Evolutionary conservation across 2,797 vertebrate genomes (phyloP), one percentile per base, ranked within the genome.

Genomic region (Gephyroberyx darwinii): DNA sequence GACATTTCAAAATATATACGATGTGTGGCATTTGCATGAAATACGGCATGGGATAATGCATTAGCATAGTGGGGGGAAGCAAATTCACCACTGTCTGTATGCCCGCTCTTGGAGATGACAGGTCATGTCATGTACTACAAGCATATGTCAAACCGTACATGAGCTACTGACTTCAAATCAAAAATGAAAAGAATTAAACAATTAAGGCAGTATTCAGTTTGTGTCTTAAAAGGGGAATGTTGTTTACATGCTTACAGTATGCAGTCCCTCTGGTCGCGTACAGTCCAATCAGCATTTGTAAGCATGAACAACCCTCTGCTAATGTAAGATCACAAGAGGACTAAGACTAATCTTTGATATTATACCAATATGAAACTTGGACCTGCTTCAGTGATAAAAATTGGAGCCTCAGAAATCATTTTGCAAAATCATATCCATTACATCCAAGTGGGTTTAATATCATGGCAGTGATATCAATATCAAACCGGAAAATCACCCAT

Each of bases 11-110:
- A 85, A 88, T 74, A 84, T 71, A 78, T 22, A 26, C 26, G 41
- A 84, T 69, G 75, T 82, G 76, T 87, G 58, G 48, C 57, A 88
- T 88, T 89, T 86, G 79, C 83, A 86, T 88, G 68, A 82, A 86
- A 83, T 80, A 71, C 33, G n/a, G 75, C 62, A 48, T 7, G 0
- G 71, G 72, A 66, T 54, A 19, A 65, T 39, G 41, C 41, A 86
- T 90, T 88, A 80, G 77, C 84, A 87, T 86, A 82, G n/a, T 10
- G 22, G 69, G 57, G 66, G 43, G 52, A 37, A 56, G 52, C 19
- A 14, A 13, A 10, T 77, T 77, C 62, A 41, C 69, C 74, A 67
- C 73, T 65, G 78, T 81, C 54, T 70, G 61, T 43, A 8, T 71
- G 62, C 53, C 69, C 62, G 77, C 58, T 71, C 19, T 48, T 30